Base-by-base conservation (phyloP, 2,797 vertebrate species). In the Notoglanidium macrostoma region DNA sequence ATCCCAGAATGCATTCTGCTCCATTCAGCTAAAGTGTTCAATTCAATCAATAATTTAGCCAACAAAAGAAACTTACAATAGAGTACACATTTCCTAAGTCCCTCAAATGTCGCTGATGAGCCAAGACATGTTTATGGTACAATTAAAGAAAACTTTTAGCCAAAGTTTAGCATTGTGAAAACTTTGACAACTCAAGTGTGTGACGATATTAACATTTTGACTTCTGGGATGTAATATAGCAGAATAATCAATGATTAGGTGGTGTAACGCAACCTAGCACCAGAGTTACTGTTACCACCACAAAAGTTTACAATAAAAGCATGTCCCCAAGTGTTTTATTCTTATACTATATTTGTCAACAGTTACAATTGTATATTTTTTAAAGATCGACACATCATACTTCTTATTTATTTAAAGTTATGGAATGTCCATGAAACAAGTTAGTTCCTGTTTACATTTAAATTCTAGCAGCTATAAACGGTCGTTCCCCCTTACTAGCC, bases 1-100 rank as follows among this genome's bases (percentile, higher is more conserved):
- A 68, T 78, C 19, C 59, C 15, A 26, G 44, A 35, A 82, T 9
- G 29, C 51, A 35, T 87, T 86, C 65, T 72, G 14, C 49, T 57
- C n/a, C 70, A 4, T 51, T 76, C 23, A 76, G 46, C 26, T 76
- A 15, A 51, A 57, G 57, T 15, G 21, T 32, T 21, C 44, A 54
- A 19, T 17, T 29, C 12, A 32, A 9, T 78, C 1, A 29, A 76
- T 26, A 26, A 23, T 46, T 46, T 46, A 26, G 26, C 40, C 40
- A 73, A 26, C 55, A 14, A 4, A 55, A 32, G 10, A 19, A 51
- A 14, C 26, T n/a, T 76, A 10, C 35, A 9, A 40, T 8, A 12
- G 40, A 23, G 19, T 44, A 72, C 2, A 49, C 44, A 12, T 74
- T 10, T 12, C 23, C 3, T 3, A 15, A 15, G 29, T 54, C n/a